A percentile compares a stretch with the other conserved stretches of the same genome.
These are phyloP conservation scores for Xestobium rufovillosum DNA, from an alignment of 2,888 invertebrate genomes.

Conservation along the genomic window DNA sequence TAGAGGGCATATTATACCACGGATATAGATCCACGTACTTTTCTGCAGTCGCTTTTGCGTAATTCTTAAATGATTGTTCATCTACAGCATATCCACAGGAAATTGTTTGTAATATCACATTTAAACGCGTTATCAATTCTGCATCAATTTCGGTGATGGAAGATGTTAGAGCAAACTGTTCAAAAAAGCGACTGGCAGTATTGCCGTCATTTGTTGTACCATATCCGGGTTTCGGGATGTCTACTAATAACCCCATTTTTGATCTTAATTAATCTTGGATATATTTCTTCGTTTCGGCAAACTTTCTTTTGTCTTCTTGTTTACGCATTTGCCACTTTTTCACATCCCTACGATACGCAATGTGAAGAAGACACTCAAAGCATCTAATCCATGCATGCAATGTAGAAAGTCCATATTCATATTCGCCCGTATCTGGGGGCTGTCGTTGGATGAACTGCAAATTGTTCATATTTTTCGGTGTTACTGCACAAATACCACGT, in stretches of 20 bases:
- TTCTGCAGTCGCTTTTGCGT: conserved; percentile 17
- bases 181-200: background rate
- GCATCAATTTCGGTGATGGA: conserved; percentile 1
- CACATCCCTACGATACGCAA: conserved; percentile 10
- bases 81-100: conserved; percentile 19
- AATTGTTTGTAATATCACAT: conserved; percentile 14
- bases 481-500: no score
- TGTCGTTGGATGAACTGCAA: no score
- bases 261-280: no score
- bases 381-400: no score
- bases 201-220: background rate
- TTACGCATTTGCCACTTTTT: conserved; percentile 13
- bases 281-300: no score
- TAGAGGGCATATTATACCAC: conserved; percentile 24
- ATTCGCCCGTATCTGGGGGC: no score
- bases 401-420: no score
- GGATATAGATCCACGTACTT: conserved; percentile 19
- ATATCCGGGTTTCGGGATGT: background rate
- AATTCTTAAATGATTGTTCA: conserved; percentile 16
- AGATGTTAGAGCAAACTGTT: background rate
- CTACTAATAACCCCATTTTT: no score
- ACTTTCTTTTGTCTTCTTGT: conserved; percentile 12
- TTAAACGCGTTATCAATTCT: background rate
- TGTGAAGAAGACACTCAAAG: no score
- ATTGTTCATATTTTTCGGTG: no score